These are phyloP conservation scores for Rhynchopsitta pachyrhyncha DNA, from an alignment of 2,113 vertebrate genomes.

Conservation along the genomic window DNA sequence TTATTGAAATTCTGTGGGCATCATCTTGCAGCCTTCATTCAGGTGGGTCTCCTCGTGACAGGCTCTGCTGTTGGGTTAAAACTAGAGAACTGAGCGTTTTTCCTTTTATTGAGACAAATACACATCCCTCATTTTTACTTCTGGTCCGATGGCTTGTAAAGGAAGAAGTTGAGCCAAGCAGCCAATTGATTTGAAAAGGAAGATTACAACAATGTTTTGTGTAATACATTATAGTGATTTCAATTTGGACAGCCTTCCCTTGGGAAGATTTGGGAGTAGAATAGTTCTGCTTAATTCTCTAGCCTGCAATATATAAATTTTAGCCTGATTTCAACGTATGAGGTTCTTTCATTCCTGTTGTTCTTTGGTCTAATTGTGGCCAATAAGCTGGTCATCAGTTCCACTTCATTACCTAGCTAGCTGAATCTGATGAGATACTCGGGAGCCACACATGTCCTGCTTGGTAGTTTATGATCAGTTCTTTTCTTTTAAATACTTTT, in stretches of 20 bases:
- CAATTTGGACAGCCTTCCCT: not conserved
- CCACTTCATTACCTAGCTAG: not conserved
- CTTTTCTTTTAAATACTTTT: conserved; percentile 15
- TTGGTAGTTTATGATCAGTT: not conserved
- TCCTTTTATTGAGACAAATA: not conserved
- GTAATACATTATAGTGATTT: not conserved
- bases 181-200: not conserved
- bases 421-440: not conserved
- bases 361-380: conserved; percentile 26
- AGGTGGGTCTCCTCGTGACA: not conserved
- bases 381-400: conserved; percentile 31
- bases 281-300: not conserved
- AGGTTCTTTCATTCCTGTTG: not conserved
- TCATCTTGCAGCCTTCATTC: conserved; percentile 29
- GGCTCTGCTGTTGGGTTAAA: not conserved
- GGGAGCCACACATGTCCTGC: not conserved
- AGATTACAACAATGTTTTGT: not conserved
- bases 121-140: not conserved
- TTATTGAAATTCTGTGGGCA: conserved; percentile 48
- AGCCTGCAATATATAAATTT: not conserved
- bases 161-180: not conserved
- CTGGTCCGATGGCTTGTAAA: not conserved
- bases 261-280: not conserved
- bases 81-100: not conserved
- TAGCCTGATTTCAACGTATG: not conserved